Evolutionary conservation across 2,888 invertebrate species (phyloP).

Genomic region (Nowickia ferox): DNA sequence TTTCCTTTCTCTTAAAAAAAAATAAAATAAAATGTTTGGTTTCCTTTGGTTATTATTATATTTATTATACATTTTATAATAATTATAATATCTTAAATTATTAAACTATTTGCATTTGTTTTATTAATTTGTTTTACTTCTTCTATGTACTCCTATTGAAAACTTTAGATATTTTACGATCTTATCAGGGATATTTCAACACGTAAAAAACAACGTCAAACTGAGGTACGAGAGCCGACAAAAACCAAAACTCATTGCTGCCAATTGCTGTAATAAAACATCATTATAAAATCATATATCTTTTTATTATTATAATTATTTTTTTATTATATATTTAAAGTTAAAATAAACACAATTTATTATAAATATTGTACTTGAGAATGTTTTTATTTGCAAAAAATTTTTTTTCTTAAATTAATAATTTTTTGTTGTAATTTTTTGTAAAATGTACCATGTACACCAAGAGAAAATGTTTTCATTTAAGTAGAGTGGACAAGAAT

Average conservation of each 20-base stretch:
- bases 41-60: constrained; percentile 28
- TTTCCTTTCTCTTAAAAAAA: constrained; percentile 2
- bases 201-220: constrained; percentile 83
- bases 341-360: constrained; percentile 65
- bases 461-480: constrained; percentile 29
- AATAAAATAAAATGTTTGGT: neutral
- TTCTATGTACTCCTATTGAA: constrained; percentile 27
- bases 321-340: constrained; percentile 53
- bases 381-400: constrained; percentile 31
- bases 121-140: neutral
- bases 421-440: constrained; percentile 45
- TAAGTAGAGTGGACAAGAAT: neutral
- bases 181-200: constrained; percentile 84
- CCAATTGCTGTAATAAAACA: constrained; percentile 82
- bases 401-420: constrained; percentile 22
- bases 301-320: constrained; percentile 54
- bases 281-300: constrained; percentile 49
- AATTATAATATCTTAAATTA: neutral
- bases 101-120: constrained; percentile 9
- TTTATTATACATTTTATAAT: neutral
- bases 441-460: constrained; percentile 64
- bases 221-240: constrained; percentile 82
- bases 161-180: constrained; percentile 83
- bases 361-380: constrained; percentile 41
- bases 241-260: constrained; percentile 83